phyloP scores from a whole-genome alignment of 1,140 invertebrate species.

The Diachasma alloeum region DNA sequence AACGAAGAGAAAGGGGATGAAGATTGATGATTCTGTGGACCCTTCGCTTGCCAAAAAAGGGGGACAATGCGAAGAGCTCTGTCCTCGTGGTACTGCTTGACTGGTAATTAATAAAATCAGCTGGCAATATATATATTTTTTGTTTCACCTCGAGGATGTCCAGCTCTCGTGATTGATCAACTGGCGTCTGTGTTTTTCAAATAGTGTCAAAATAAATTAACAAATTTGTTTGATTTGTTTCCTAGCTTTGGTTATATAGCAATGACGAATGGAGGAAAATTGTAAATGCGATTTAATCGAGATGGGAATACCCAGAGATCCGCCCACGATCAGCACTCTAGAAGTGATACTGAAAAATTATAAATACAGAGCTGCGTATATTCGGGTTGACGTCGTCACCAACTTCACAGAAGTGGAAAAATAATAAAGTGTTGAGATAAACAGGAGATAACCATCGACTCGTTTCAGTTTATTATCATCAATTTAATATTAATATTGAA shows the following conservation, averaged over 20 bases:
- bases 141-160: neutral
- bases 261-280: neutral
- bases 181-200: neutral
- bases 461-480: neutral
- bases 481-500: neutral
- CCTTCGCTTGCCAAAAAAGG: neutral
- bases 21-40: neutral
- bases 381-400: neutral
- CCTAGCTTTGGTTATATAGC: constrained; percentile 9
- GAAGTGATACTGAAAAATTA: neutral
- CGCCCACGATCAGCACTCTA: constrained; percentile 10
- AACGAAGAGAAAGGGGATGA: neutral
- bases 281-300: neutral
- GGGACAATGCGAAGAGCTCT: neutral
- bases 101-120: neutral
- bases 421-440: neutral
- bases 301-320: neutral
- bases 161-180: neutral
- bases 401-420: neutral
- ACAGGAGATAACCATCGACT: neutral
- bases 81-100: neutral
- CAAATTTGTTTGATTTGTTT: constrained; percentile 10
- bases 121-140: neutral
- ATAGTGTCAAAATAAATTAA: constrained; percentile 3
- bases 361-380: neutral